A percentile compares a stretch with the other conserved stretches of the same genome.
These are phyloP conservation scores for Jacana jacana DNA, from an alignment of 2,113 vertebrate species.

Conservation along the genomic window DNA sequence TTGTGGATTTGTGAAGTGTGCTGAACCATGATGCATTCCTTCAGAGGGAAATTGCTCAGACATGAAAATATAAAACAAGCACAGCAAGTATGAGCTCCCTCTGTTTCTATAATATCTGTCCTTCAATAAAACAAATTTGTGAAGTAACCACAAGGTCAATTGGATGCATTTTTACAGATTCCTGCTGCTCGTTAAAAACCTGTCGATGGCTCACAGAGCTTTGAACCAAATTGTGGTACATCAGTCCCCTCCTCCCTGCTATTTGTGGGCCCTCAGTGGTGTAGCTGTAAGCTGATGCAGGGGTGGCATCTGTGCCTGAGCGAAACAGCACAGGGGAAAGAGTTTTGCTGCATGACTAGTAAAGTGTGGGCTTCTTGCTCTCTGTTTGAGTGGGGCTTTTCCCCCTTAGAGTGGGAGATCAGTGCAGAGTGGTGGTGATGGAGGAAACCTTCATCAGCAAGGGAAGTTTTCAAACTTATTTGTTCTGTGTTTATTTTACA, in stretches of 20 bases:
- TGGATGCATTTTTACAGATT: background rate
- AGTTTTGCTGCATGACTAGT: background rate
- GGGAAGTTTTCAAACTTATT: background rate
- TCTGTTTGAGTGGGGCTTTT: background rate
- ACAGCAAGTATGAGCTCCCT: background rate
- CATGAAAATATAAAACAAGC: slow-evolving; percentile 11
- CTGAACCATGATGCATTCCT: slow-evolving; percentile 36
- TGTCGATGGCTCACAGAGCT: background rate
- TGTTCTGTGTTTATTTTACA: background rate
- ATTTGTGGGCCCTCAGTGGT: background rate
- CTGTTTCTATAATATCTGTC: background rate
- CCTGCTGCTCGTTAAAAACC: background rate
- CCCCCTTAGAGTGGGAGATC: background rate
- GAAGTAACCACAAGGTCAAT: background rate
- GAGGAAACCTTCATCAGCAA: background rate
- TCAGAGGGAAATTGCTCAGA: slow-evolving; percentile 11
- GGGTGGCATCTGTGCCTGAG: background rate
- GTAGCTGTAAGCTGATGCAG: background rate
- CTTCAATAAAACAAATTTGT: background rate
- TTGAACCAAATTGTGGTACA: fast-evolving
- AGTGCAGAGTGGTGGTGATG: background rate
- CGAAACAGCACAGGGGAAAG: background rate
- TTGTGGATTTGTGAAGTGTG: slow-evolving; percentile 44
- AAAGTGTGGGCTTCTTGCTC: background rate
- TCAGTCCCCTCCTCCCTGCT: background rate